Evolutionary conservation across 1,140 invertebrate genomes (phyloP).

Genomic region (Neelides sp.): DNA sequence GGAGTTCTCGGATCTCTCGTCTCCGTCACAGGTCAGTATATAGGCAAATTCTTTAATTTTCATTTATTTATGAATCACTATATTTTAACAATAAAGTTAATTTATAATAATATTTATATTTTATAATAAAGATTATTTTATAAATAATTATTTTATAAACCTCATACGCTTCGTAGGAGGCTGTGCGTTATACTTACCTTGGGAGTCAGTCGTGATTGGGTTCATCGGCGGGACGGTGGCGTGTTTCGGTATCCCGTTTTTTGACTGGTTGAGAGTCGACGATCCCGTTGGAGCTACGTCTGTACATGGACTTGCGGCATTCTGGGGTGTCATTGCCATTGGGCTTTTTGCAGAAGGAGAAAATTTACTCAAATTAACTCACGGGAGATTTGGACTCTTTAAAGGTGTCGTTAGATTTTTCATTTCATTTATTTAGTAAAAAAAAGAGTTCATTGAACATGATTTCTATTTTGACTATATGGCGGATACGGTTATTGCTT

Average conservation of each 20-base stretch:
- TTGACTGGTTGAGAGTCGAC: constrained; percentile 40
- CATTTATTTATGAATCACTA: not conserved
- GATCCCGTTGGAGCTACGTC: constrained; percentile 44
- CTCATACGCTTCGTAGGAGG: constrained; percentile 35
- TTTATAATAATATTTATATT: no score
- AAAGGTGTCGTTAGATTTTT: constrained; percentile 31
- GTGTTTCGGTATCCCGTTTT: constrained; percentile 35
- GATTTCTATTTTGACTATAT: no score
- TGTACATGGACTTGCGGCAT: constrained; percentile 38
- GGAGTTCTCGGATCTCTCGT: constrained; percentile 43
- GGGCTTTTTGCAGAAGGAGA: constrained; percentile 41
- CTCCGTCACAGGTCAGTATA: constrained; percentile 40
- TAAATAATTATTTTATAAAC: not conserved
- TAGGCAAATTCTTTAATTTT: not conserved
- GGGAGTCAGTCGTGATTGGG: constrained; percentile 43
- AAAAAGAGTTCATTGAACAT: no score
- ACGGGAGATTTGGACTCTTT: constrained; percentile 36
- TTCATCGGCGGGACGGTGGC: constrained; percentile 38
- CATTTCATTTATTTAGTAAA: not conserved
- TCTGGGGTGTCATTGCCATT: constrained; percentile 43
- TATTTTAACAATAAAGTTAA: no score
- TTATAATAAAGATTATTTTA: no score
- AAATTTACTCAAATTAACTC: constrained; percentile 34
- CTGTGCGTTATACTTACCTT: constrained; percentile 42
- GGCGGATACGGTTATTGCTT: no score